Evolutionary conservation across 2,113 vertebrate species (phyloP), one percentile per base, ranked within the genome.

Genomic region (Platichthys stellatus): DNA sequence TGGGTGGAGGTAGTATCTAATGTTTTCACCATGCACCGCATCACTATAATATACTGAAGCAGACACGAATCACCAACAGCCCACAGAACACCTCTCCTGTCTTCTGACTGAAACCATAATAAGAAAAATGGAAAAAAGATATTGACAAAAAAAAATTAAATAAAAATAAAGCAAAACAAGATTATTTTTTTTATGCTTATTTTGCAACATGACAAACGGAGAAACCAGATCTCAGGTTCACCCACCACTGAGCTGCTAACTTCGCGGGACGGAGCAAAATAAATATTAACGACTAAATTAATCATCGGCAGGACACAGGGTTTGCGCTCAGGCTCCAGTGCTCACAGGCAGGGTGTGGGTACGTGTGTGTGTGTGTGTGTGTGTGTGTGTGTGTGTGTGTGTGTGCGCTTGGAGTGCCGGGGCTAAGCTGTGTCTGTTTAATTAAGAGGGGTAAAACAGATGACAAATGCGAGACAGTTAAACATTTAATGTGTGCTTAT

Each of bases 401-500:
- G 76, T 77, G 49, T 84, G 81, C 63, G 59, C 73, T 86, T 83
- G 88, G 90, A 88, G 88, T 78, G 86, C 79, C 58, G 64, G 68
- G 82, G 83, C 88, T 91, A 91, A 93, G 92, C 92, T 86, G 86
- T 62, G 70, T 80, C 79, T 91, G 89, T 93, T 93, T 94, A 94
- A 95, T 94, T 94, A 95, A 93, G 90, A 93, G 89, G 86, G 85
- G 86, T 90, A 93, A 93, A 90, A 90, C 90, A 93, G 88, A 94
- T 92, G 92, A 94, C 92, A 94, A 94, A 94, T 89, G 90, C 73
- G 82, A 93, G 90, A 93, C 90, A 92, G 92, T 94, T 94, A 93
- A 94, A 94, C 91, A 93, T 94, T 94, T 92, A 91, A 93, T 92
- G 90, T 86, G 88, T 89, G 90, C 92, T 93, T 92, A 91, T 93